These are phyloP conservation scores for Phortica variegata DNA, from an alignment of 1,140 invertebrate species.

Conservation along the genomic window DNA sequence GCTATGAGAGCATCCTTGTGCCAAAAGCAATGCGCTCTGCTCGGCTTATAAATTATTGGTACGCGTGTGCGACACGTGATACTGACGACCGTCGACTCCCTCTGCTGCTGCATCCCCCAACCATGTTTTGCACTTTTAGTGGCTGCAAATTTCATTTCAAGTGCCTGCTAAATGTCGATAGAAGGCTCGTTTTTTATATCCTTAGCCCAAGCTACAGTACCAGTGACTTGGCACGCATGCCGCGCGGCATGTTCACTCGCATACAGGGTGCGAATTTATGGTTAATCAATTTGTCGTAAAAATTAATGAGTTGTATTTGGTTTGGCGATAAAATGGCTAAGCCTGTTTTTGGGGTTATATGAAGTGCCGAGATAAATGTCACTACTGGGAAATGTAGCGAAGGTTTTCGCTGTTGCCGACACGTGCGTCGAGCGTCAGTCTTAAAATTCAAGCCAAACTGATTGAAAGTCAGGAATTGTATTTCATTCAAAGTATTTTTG, in stretches of 20 bases:
- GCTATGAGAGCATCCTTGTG: too few relatives aligned
- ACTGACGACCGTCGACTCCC: too few relatives aligned
- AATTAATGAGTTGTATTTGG: constrained; percentile 41
- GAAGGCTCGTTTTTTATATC: constrained; percentile 37
- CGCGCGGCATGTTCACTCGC: too few relatives aligned
- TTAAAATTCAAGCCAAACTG: too few relatives aligned
- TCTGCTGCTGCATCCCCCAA: constrained; percentile 6
- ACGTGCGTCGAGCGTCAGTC: too few relatives aligned
- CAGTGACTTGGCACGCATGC: too few relatives aligned
- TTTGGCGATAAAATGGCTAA: constrained; percentile 17
- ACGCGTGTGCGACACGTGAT: constrained; percentile 54
- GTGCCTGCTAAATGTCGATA: constrained; percentile 52
- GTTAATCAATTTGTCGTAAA: constrained; percentile 57
- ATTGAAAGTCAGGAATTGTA: too few relatives aligned
- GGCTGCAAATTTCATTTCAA: constrained; percentile 29
- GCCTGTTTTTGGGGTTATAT: constrained; percentile 1
- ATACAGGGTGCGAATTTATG: constrained; percentile 41
- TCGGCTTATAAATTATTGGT: constrained; percentile 54
- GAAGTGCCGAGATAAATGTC: constrained; percentile 28
- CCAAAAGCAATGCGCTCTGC: too few relatives aligned
- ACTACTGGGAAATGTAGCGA: constrained; percentile 13
- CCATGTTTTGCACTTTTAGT: neutral
- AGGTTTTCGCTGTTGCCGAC: constrained; percentile 15
- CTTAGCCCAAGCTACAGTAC: neutral
- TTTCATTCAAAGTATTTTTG: too few relatives aligned